These are phyloP conservation scores for Trematomus loennbergii DNA, from an alignment of 2,113 vertebrate species.

Conservation along the genomic window DNA sequence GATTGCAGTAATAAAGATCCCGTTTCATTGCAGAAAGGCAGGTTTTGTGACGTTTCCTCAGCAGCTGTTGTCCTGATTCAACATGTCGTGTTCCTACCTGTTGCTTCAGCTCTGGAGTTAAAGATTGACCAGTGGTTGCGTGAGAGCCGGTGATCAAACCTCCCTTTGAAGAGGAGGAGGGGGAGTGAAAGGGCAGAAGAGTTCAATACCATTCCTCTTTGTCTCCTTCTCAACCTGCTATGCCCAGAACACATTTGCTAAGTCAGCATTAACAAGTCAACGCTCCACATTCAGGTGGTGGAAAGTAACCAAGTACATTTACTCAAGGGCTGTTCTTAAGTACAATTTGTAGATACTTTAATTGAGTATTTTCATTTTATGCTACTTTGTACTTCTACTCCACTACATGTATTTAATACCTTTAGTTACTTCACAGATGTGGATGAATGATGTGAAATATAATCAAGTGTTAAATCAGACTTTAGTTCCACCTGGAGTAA, in stretches of 20 bases:
- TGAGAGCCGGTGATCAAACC: constrained; percentile 81
- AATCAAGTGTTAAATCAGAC: too few relatives aligned
- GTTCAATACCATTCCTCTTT: constrained; percentile 50
- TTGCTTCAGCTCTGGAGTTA: constrained; percentile 73
- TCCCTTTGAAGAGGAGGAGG: constrained; percentile 60
- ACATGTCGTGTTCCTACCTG: constrained; percentile 79
- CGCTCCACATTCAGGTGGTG: too few relatives aligned
- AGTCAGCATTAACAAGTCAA: neutral
- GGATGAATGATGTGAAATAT: too few relatives aligned
- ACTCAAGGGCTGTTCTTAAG: too few relatives aligned
- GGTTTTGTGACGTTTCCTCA: neutral
- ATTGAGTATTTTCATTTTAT: too few relatives aligned
- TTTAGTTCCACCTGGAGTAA: too few relatives aligned
- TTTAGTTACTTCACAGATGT: too few relatives aligned
- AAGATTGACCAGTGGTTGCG: constrained; percentile 85
- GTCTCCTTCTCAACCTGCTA: constrained; percentile 20
- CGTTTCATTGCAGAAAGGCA: too few relatives aligned
- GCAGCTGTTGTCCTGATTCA: constrained; percentile 56
- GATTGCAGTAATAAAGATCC: neutral
- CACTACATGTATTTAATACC: too few relatives aligned
- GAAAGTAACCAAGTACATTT: too few relatives aligned
- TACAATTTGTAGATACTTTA: too few relatives aligned
- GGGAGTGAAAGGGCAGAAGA: constrained; percentile 58
- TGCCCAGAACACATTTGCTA: neutral
- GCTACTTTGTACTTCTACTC: too few relatives aligned